These are phyloP conservation scores for Ligdia adustata DNA, from an alignment of 2,888 invertebrate genomes.

Conservation along the genomic window DNA sequence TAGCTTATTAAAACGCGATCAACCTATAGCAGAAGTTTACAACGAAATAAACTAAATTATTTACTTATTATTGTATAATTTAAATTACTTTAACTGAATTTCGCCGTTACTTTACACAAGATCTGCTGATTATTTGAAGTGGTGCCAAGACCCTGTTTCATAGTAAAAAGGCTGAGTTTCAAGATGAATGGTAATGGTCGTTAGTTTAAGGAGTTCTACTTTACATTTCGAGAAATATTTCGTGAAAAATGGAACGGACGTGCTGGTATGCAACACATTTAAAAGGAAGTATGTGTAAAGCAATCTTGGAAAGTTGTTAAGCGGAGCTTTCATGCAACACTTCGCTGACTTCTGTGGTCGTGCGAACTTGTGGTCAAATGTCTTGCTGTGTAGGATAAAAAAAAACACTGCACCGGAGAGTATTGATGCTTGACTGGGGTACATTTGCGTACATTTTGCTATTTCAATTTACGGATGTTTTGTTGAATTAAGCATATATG, in stretches of 20 bases:
- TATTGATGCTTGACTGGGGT: too few relatives aligned
- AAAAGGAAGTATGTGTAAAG: not conserved
- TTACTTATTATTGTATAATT: too few relatives aligned
- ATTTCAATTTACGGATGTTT: not conserved
- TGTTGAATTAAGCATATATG: not conserved
- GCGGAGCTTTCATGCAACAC: conserved; percentile 2
- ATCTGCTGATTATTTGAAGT: conserved; percentile 47
- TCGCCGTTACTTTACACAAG: not conserved
- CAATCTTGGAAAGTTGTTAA: conserved; percentile 12
- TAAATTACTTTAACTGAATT: too few relatives aligned
- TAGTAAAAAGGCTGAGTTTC: not conserved
- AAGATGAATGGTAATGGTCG: not conserved
- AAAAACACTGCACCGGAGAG: too few relatives aligned
- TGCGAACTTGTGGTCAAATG: too few relatives aligned
- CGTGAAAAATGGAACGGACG: not conserved
- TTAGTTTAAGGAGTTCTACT: not conserved
- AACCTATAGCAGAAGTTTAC: too few relatives aligned
- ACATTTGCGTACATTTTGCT: too few relatives aligned
- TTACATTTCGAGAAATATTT: conserved; percentile 1
- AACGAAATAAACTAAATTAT: too few relatives aligned
- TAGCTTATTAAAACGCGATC: too few relatives aligned
- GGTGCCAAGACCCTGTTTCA: conserved; percentile 45
- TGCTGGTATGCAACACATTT: not conserved
- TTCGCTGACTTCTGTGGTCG: too few relatives aligned
- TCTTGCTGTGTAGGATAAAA: too few relatives aligned